These are phyloP conservation scores for Takifugu rubripes DNA, from an alignment of 2,797 vertebrate genomes.

Conservation along the genomic window DNA sequence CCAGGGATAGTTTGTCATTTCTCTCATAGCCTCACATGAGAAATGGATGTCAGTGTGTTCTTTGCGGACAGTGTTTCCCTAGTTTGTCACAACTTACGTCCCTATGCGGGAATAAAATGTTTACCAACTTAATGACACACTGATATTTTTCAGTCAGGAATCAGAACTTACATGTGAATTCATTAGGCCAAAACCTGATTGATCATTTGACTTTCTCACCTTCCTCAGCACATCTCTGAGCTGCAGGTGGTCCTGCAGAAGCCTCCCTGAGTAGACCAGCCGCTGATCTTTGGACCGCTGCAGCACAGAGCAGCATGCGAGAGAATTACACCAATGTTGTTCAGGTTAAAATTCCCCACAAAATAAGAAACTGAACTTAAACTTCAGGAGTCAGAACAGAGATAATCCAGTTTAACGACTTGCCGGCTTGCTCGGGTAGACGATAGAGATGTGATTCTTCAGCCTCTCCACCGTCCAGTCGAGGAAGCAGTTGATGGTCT, in stretches of 20 bases:
- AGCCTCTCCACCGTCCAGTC: slow-evolving; percentile 94
- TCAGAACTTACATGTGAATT: no score
- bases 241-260: slow-evolving; percentile 92
- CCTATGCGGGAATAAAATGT: no score
- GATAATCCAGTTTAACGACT: slow-evolving; percentile 37
- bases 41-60: no score
- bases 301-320: slow-evolving; percentile 24
- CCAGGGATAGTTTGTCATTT: no score
- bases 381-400: background rate
- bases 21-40: no score
- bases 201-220: slow-evolving; percentile 63
- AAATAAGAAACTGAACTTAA: background rate
- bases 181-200: no score
- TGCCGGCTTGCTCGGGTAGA: slow-evolving; percentile 87
- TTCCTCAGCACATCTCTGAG: slow-evolving; percentile 92
- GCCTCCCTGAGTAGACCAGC: slow-evolving; percentile 92
- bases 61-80: no score
- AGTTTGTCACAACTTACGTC: no score
- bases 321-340: background rate
- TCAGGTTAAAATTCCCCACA: background rate
- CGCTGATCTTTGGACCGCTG: slow-evolving; percentile 92
- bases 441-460: slow-evolving; percentile 88
- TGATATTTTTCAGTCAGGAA: no score
- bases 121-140: no score
- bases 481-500: slow-evolving; percentile 91